phyloP scores from a whole-genome alignment of 2,797 vertebrate species.

The Myotis myotis region DNA sequence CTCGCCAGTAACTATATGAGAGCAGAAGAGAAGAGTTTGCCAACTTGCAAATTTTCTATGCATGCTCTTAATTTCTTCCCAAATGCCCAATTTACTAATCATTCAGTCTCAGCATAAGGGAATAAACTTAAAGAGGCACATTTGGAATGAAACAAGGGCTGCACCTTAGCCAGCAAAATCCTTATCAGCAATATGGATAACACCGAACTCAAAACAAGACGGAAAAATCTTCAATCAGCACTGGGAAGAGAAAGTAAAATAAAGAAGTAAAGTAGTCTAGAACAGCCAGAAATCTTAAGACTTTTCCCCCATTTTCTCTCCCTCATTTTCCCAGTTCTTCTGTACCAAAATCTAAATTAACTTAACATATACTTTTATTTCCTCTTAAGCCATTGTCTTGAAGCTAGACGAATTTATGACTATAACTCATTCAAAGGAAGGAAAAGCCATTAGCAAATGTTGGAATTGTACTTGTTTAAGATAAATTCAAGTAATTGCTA shows the following conservation, averaged over 20 bases:
- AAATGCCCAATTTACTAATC: background rate
- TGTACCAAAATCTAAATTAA: conserved; percentile 15
- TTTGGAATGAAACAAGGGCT: background rate
- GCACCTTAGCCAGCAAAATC: background rate
- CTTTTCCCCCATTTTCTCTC: background rate
- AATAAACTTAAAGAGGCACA: background rate
- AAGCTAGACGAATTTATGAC: conserved; percentile 7
- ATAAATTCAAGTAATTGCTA: background rate
- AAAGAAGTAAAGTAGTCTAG: background rate
- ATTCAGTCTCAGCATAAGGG: background rate
- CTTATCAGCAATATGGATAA: background rate
- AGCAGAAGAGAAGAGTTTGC: background rate
- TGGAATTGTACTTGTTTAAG: conserved; percentile 13
- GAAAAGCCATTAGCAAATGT: conserved; percentile 27
- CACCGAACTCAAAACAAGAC: background rate
- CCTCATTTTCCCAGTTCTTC: background rate
- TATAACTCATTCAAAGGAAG: background rate
- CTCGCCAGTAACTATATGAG: background rate
- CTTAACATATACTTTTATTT: background rate
- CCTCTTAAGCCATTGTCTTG: background rate
- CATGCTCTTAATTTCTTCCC: background rate
- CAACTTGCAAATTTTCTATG: background rate
- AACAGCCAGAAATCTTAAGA: background rate
- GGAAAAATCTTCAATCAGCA: background rate
- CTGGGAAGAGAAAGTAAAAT: background rate